Evolutionary conservation across 2,797 vertebrate species (phyloP), one percentile per base, ranked within the genome.

Genomic region (Lycodopsis pacificus): DNA sequence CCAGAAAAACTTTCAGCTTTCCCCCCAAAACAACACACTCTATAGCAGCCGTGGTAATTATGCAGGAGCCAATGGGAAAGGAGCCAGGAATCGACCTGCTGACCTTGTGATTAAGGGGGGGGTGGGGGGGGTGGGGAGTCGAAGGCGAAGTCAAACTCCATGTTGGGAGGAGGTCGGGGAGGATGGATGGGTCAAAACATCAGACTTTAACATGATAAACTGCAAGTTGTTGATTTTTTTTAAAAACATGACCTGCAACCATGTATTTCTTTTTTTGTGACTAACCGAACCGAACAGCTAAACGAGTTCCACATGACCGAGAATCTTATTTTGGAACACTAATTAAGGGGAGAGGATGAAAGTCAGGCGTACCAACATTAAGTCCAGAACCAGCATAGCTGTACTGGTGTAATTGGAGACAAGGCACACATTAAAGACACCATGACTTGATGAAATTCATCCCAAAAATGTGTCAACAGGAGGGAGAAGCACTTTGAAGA

Each of bases 401-500:
- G 48, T 61, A 7, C 14, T 67, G 71, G 5, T 76, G 69, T 44
- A 69, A 58, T 7, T 40, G 34, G 27, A 69, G 51, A 32, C 64
- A 58, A 53, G 27, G 27, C 5, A 56, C 27, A 59, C 22, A 69
- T 40, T 34, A 32, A 46, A 36, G 49, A 81, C 22, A 75, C 80
- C 30, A 70, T 58, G 22, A 82, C 4, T 2, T 30, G 64, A 81
- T 59, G 32, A 82, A 79, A 72, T 66, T 61, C 27, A 20, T 32
- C 4, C 32, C 20, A 25, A 11, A 61, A 69, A 40, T 32, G 4
- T 61, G 89, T 89, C 79, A 80, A 83, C 85, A 76, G 80, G 89
- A 86, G 83, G 62, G 82, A 86, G 83, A 86, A 69, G 34, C 78
- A 90, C 94, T 95, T 95, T 95, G 94, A 95, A 96, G 92, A 93